phyloP scores from a whole-genome alignment of 1,140 invertebrate genomes.

The Cydia fagiglandana region DNA sequence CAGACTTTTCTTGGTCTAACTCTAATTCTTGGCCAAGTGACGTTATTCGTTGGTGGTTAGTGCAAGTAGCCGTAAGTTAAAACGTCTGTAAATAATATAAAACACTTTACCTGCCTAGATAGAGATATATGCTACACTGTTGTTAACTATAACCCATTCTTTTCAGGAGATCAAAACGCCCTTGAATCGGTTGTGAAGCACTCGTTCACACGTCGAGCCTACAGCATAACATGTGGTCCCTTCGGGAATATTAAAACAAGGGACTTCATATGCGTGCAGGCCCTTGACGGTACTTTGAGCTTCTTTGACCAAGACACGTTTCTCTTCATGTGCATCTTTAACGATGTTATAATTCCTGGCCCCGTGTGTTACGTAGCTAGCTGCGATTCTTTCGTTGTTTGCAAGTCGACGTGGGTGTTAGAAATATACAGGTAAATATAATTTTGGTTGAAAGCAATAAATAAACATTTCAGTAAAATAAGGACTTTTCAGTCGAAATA shows the following conservation, averaged over 20 bases:
- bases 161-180: slow-evolving; percentile 82
- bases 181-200: slow-evolving; percentile 84
- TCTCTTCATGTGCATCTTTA: slow-evolving; percentile 86
- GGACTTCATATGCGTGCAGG: slow-evolving; percentile 93
- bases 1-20: too few relatives aligned
- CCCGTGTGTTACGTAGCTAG: slow-evolving; percentile 87
- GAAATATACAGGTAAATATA: slow-evolving; percentile 87
- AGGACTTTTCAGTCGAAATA: too few relatives aligned
- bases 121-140: too few relatives aligned
- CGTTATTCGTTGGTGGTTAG: too few relatives aligned
- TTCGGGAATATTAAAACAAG: slow-evolving; percentile 89
- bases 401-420: slow-evolving; percentile 86
- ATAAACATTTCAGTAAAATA: too few relatives aligned
- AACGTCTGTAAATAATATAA: too few relatives aligned
- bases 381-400: slow-evolving; percentile 89
- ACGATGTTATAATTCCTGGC: slow-evolving; percentile 88
- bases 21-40: too few relatives aligned
- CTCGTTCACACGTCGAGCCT: slow-evolving; percentile 81
- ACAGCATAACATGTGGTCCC: slow-evolving; percentile 86
- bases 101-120: too few relatives aligned
- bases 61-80: too few relatives aligned
- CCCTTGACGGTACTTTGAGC: slow-evolving; percentile 89
- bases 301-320: slow-evolving; percentile 95
- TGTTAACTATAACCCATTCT: too few relatives aligned
- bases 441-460: background rate